Percentiles rank a stretch among this genome's conserved stretches.
phyloP scores from a whole-genome alignment of 2,888 invertebrate species.

The Idaea biselata region DNA sequence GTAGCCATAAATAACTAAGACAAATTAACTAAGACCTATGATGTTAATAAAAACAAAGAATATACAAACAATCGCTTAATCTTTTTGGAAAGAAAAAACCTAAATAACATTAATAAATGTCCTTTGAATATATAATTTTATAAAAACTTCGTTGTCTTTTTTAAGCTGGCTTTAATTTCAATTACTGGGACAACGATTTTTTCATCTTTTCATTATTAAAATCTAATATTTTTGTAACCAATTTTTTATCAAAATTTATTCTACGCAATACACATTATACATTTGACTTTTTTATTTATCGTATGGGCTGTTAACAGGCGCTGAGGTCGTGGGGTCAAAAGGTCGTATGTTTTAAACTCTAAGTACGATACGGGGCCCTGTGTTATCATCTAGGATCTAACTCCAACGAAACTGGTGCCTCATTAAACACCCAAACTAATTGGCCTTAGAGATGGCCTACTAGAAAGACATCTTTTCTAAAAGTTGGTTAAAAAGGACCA shows the following conservation, averaged over 20 bases:
- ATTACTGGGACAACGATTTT: background rate
- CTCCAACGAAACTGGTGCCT: too few relatives aligned
- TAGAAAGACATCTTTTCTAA: background rate
- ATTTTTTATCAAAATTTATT: background rate
- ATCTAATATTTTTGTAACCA: background rate
- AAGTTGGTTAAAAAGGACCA: background rate
- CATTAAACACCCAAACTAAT: too few relatives aligned
- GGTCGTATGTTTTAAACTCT: too few relatives aligned
- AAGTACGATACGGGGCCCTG: too few relatives aligned
- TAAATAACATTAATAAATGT: constrained; percentile 10
- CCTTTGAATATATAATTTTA: constrained; percentile 1
- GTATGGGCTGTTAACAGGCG: too few relatives aligned
- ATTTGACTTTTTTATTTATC: too few relatives aligned
- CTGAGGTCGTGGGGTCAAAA: too few relatives aligned
- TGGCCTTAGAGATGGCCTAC: too few relatives aligned
- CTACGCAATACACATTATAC: too few relatives aligned
- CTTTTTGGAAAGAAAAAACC: constrained; percentile 10
- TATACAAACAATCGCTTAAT: constrained; percentile 16
- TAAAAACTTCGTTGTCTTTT: background rate
- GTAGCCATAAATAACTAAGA: constrained; percentile 49
- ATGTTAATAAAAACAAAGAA: constrained; percentile 29
- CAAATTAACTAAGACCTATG: constrained; percentile 43
- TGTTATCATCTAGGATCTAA: too few relatives aligned
- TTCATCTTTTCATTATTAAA: background rate
- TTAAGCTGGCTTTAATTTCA: background rate